These are phyloP conservation scores for Drosophila buzzatii DNA, from an alignment of 2,888 invertebrate species.

Conservation along the genomic window DNA sequence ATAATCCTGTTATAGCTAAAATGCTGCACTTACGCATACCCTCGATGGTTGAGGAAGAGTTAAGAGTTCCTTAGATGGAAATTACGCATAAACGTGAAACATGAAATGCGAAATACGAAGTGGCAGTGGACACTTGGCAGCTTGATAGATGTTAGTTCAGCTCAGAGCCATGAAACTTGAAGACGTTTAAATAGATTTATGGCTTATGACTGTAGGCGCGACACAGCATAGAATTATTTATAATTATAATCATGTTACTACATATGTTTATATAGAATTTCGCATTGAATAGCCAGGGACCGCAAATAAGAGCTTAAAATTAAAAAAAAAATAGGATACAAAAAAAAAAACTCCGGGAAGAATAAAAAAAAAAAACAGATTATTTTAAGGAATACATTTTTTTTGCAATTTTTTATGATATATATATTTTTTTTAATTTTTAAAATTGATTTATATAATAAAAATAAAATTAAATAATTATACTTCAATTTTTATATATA, in stretches of 20 bases:
- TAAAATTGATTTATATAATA: too few relatives aligned
- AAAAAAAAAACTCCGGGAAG: too few relatives aligned
- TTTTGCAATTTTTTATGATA: too few relatives aligned
- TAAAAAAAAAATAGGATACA: too few relatives aligned
- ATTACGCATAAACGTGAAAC: not conserved
- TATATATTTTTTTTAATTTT: too few relatives aligned
- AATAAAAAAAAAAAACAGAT: too few relatives aligned
- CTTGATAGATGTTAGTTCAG: not conserved
- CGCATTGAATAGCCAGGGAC: too few relatives aligned
- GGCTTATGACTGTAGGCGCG: not conserved
- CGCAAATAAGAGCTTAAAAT: too few relatives aligned
- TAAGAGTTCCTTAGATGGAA: not conserved
- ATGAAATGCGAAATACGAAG: not conserved
- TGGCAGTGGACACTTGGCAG: not conserved
- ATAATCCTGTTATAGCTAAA: not conserved
- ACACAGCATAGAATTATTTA: not conserved
- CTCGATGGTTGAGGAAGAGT: not conserved
- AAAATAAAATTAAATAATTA: too few relatives aligned
- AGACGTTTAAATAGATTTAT: not conserved
- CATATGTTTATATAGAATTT: not conserved
- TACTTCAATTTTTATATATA: too few relatives aligned
- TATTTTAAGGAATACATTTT: too few relatives aligned
- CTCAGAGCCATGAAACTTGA: not conserved
- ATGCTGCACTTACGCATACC: slow-evolving; percentile 11
- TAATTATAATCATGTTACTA: too few relatives aligned